A percentile compares a stretch with the other conserved stretches of the same genome.
Conservation (phyloP, 2,888 invertebrate genomes). For the Drosophila neotestacea region DNA sequence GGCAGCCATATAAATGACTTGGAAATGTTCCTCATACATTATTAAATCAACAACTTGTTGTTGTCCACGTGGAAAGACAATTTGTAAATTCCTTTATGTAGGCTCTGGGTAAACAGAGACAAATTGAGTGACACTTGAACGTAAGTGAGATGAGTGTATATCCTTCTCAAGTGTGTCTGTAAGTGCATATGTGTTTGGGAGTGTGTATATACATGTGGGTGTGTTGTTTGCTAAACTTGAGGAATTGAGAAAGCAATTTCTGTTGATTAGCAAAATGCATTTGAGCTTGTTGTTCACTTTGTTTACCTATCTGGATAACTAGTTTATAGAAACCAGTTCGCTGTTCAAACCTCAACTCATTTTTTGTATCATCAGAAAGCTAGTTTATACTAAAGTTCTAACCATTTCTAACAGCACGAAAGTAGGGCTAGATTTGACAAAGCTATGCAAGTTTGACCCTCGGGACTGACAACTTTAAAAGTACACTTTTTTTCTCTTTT, state of each 20-base stretch:
- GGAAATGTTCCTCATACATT: conserved; percentile 30
- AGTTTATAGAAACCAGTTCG: neutral
- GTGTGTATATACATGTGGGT: conserved; percentile 6
- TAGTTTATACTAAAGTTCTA: too few species aligned
- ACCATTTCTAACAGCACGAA: too few species aligned
- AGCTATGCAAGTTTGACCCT: too few species aligned
- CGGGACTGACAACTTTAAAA: too few species aligned
- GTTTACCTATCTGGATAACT: conserved; percentile 7
- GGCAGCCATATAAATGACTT: conserved; percentile 45
- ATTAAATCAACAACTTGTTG: conserved; percentile 63
- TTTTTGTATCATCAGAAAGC: too few species aligned
- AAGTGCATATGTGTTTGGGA: neutral
- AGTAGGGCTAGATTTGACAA: too few species aligned
- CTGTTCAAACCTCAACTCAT: too few species aligned
- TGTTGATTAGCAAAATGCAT: conserved; percentile 70
- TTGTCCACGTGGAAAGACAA: conserved; percentile 44
- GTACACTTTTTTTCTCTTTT: too few species aligned
- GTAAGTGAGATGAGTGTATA: conserved; percentile 60
- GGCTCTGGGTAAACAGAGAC: conserved; percentile 53
- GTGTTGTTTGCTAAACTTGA: conserved; percentile 30
- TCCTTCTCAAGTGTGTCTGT: conserved; percentile 14
- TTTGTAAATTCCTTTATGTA: conserved; percentile 49
- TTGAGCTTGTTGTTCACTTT: conserved; percentile 31
- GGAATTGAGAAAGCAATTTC: conserved; percentile 42
- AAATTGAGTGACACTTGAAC: conserved; percentile 70